phyloP scores from a whole-genome alignment of 37 sponge, comb jelly and placozoan species.

The Chondrosia reniformis region DNA sequence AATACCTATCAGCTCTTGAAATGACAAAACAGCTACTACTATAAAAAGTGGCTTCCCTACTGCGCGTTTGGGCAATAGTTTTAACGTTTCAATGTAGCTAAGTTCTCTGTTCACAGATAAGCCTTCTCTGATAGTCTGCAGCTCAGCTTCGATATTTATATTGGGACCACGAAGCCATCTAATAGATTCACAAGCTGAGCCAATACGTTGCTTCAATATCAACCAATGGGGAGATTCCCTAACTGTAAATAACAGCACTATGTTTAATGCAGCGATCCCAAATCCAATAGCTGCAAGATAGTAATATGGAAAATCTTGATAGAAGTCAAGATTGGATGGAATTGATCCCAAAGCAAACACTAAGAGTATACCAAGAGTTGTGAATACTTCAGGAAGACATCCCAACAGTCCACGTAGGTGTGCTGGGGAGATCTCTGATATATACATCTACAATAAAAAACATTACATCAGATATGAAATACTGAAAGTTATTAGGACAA shows the following conservation, averaged over 20 bases:
- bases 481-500: too few species aligned
- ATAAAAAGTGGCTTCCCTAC: slow-evolving; percentile 36
- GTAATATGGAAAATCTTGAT: slow-evolving; percentile 25
- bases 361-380: slow-evolving; percentile 66
- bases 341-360: slow-evolving; percentile 39
- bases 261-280: slow-evolving; percentile 42
- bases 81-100: slow-evolving; percentile 10
- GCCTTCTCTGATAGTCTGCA: slow-evolving; percentile 18
- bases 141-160: slow-evolving; percentile 25
- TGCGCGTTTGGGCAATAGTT: slow-evolving; percentile 10
- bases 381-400: slow-evolving; percentile 55
- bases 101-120: background rate
- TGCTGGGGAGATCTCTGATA: slow-evolving; percentile 69
- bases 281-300: slow-evolving; percentile 37
- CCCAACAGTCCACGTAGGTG: slow-evolving; percentile 63
- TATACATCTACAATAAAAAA: slow-evolving; percentile 55
- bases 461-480: background rate
- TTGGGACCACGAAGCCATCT: slow-evolving; percentile 38
- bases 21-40: slow-evolving; percentile 33
- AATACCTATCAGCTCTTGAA: slow-evolving; percentile 63
- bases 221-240: slow-evolving; percentile 80
- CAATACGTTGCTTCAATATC: background rate
- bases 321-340: background rate
- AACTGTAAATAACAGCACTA: slow-evolving; percentile 43
- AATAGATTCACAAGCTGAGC: slow-evolving; percentile 8